Base-by-base conservation (phyloP, 1,140 invertebrate species). In the Drosophila pachea region DNA sequence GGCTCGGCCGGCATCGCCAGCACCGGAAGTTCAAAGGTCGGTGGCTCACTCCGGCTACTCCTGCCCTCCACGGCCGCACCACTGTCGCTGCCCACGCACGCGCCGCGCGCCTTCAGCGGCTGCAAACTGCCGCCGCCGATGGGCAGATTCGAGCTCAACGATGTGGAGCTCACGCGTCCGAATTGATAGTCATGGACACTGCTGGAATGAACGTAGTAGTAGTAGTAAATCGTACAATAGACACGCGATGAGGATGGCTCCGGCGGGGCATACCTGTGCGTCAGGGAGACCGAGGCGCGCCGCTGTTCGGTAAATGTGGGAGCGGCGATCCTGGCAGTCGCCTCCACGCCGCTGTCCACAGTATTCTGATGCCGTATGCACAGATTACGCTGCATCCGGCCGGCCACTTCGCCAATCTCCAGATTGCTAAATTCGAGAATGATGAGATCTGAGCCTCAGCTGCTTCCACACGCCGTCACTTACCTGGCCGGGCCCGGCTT, bases 331-430 rank as follows among this genome's bases (percentile, higher is more conserved):
- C 22, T 1, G 22, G 22, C 22, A 1, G 22, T 22, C 9, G 64
- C 69, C 42, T 77, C 71, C 35, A 22, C 22, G 22, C 91, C 67
- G 36, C 92, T 91, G 73, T 93, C 92, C 4, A 93, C 88, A 5
- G 92, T 93, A 79, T 92, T 91, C 76, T 93, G 92, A 54, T 93
- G 92, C 11, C 92, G 92, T 40, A 93, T 86, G 86, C 42, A 91
- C 90, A 73, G 91, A 91, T 35, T 92, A 87, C 68, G 92, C 90
- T 87, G 91, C 68, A 92, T 81, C 16, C 91, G 90, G 33, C 93
- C 92, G 6, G 91, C 91, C 2, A 92, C 91, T 43, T 93, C 93
- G 36, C 91, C 91, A 56, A 94, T 91, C 84, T 95, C 94, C 4
- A 94, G 95, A 2, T 94, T 95, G 2, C 94, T 22, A 22, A 22